Percentiles rank a stretch among this genome's conserved stretches.
phyloP scores from a whole-genome alignment of 2,888 invertebrate species.

The Serrognathus titanus region DNA sequence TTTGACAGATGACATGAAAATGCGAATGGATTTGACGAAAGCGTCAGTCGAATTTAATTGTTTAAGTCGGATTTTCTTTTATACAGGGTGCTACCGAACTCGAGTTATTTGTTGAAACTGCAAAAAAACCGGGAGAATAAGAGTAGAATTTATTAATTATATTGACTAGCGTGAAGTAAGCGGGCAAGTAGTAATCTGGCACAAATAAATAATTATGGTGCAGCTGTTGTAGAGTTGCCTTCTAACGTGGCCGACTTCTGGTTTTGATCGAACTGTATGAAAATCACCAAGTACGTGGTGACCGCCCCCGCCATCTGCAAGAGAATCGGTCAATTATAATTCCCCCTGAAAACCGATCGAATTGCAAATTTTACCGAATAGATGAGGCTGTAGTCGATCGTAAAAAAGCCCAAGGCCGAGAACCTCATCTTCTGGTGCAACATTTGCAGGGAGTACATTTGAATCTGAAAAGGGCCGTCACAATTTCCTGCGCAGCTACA shows the following conservation, averaged over 20 bases:
- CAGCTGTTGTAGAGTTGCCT: neutral
- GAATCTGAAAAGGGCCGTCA: conserved; percentile 38
- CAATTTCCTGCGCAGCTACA: neutral
- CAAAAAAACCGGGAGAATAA: no score
- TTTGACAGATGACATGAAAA: no score
- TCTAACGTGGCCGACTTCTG: neutral
- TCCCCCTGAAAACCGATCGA: neutral
- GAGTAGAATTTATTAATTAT: no score
- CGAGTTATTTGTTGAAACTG: no score
- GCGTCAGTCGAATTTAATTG: no score
- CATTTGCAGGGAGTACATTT: conserved; percentile 51
- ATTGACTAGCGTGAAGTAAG: no score
- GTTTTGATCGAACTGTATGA: conserved; percentile 47
- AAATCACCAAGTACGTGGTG: conserved; percentile 49
- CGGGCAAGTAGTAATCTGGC: no score
- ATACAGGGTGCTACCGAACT: no score
- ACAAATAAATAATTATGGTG: no score
- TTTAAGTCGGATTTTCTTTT: no score
- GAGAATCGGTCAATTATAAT: neutral
- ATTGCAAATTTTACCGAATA: conserved; percentile 44
- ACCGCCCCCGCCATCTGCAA: conserved; percentile 48
- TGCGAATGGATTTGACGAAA: no score
- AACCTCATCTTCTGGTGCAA: conserved; percentile 50
- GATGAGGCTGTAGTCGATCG: conserved; percentile 48
- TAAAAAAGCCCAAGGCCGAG: conserved; percentile 51